These are phyloP conservation scores for Vimba vimba DNA, from an alignment of 2,113 vertebrate genomes.

Conservation along the genomic window DNA sequence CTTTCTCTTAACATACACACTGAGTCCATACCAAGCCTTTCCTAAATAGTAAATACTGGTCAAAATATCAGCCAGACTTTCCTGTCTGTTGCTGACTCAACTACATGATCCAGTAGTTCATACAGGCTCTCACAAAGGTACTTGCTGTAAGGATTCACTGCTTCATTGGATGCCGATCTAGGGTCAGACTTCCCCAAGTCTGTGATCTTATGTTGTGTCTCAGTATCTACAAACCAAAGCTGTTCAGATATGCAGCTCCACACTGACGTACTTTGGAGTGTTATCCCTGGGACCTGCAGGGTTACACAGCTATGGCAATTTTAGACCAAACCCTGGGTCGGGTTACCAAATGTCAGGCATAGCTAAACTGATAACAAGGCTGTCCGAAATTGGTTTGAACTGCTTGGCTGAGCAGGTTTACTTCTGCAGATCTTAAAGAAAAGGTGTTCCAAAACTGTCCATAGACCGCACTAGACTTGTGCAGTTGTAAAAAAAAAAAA, in stretches of 20 bases:
- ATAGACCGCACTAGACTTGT: background rate
- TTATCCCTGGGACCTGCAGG: constrained; percentile 1
- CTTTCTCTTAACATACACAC: background rate
- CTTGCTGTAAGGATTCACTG: background rate
- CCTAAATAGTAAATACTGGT: constrained; percentile 1
- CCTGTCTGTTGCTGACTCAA: constrained; percentile 2
- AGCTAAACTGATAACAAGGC: constrained; percentile 2
- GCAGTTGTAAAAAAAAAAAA: background rate
- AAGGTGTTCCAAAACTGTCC: background rate
- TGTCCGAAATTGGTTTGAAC: background rate
- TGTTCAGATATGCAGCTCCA: constrained; percentile 1
- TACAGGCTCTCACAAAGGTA: background rate
- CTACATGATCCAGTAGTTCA: background rate
- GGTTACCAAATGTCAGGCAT: constrained; percentile 23
- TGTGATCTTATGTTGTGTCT: too few species aligned
- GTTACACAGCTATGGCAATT: constrained; percentile 4
- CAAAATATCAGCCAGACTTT: constrained; percentile 16
- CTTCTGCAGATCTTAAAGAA: background rate
- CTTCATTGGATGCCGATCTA: background rate
- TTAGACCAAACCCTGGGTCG: constrained; percentile 17
- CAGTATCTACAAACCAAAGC: too few species aligned
- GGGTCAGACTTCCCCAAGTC: background rate
- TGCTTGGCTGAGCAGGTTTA: background rate
- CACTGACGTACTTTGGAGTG: constrained; percentile 16
- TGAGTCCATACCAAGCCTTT: constrained; percentile 3